A percentile compares a stretch with the other conserved stretches of the same genome.
Evolutionary conservation across 2,113 vertebrate species (phyloP).

Genomic region (Bos javanicus): DNA sequence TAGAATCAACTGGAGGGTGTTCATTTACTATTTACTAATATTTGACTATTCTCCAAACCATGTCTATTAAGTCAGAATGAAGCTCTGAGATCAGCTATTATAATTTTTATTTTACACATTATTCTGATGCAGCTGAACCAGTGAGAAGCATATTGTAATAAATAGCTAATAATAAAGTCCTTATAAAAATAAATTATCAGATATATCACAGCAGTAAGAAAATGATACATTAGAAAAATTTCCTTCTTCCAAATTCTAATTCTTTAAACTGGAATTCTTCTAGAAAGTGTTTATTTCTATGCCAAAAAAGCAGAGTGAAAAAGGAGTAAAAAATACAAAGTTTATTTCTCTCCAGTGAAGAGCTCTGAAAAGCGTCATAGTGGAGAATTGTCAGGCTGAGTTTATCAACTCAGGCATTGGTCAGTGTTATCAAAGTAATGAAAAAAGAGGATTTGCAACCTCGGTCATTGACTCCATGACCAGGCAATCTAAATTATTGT

Average conservation of each 20-base stretch:
- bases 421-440: neutral
- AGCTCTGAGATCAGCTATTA: neutral
- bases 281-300: neutral
- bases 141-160: neutral
- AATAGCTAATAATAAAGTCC: neutral
- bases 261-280: neutral
- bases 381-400: neutral
- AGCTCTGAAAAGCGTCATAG: neutral
- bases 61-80: neutral
- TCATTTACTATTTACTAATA: neutral
- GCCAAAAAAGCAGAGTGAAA: neutral
- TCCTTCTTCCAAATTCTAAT: neutral
- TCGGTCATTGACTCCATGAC: neutral
- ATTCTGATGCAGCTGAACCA: neutral
- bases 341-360: neutral
- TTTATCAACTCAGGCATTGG: neutral
- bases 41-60: neutral
- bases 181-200: neutral
- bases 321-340: neutral
- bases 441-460: neutral
- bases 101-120: neutral
- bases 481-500: neutral
- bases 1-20: neutral
- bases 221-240: neutral
- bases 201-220: neutral